Conservation (phyloP, 2,797 vertebrate species). For the Chaetodon trifasciatus region DNA sequence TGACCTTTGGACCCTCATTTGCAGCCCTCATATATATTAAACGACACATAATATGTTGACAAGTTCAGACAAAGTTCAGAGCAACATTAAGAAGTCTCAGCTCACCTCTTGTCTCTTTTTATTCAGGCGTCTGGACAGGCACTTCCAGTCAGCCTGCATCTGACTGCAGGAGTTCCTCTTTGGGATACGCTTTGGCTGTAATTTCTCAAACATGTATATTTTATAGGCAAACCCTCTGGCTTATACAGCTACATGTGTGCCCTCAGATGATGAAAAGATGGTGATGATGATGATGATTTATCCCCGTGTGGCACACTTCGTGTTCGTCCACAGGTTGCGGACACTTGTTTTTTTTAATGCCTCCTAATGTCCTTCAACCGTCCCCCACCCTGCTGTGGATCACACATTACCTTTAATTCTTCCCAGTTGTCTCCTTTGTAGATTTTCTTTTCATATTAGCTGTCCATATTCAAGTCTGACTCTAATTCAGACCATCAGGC, state of each 20-base stretch:
- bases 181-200: slow-evolving; percentile 3
- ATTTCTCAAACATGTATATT: slow-evolving; percentile 37
- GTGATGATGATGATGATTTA: slow-evolving; percentile 8
- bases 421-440: slow-evolving; percentile 8
- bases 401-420: slow-evolving; percentile 8
- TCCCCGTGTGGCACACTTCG: slow-evolving; percentile 1
- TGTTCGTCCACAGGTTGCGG: slow-evolving; percentile 1
- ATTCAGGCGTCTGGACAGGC: slow-evolving; percentile 4
- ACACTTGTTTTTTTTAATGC: neutral
- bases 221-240: slow-evolving; percentile 20
- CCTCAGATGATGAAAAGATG: slow-evolving; percentile 28
- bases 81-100: slow-evolving; percentile 1
- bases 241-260: slow-evolving; percentile 10
- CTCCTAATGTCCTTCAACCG: neutral
- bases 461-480: slow-evolving; percentile 22
- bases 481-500: slow-evolving; percentile 44
- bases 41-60: too few species aligned
- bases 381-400: neutral
- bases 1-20: too few species aligned
- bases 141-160: slow-evolving; percentile 7
- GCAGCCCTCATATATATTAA: neutral
- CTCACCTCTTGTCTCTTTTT: neutral
- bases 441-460: slow-evolving; percentile 6
- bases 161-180: slow-evolving; percentile 16
- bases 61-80: neutral